These are phyloP conservation scores for Chromoteleia sp. DNA, from an alignment of 2,888 invertebrate genomes.

Conservation along the genomic window DNA sequence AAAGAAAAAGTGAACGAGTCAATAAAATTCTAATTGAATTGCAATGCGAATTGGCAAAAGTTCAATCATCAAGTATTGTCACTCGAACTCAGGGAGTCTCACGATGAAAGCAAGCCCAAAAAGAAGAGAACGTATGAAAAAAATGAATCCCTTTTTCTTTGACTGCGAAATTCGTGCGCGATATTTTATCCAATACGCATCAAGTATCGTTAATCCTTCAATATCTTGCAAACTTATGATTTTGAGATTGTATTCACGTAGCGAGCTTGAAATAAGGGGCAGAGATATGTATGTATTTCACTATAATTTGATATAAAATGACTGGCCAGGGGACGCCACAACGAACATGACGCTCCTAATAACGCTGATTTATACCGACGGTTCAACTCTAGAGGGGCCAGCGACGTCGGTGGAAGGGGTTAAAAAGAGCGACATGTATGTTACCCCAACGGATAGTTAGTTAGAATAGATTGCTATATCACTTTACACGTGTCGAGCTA, in stretches of 20 bases:
- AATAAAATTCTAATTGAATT: slow-evolving; percentile 4
- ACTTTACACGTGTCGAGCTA: slow-evolving; percentile 78
- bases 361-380: slow-evolving; percentile 84
- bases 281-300: slow-evolving; percentile 77
- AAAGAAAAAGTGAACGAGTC: neutral
- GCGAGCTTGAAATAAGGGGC: slow-evolving; percentile 65
- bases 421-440: slow-evolving; percentile 76
- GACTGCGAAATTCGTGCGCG: neutral
- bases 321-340: slow-evolving; percentile 77
- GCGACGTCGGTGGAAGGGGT: slow-evolving; percentile 73
- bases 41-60: slow-evolving; percentile 1
- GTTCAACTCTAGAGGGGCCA: slow-evolving; percentile 77
- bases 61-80: too few relatives aligned
- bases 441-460: slow-evolving; percentile 81
- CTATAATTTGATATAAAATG: slow-evolving; percentile 84
- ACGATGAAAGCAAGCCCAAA: too few relatives aligned
- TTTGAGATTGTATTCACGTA: slow-evolving; percentile 54
- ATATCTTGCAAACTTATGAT: slow-evolving; percentile 59
- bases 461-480: slow-evolving; percentile 84
- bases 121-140: too few relatives aligned
- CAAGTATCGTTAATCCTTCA: slow-evolving; percentile 53
- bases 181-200: slow-evolving; percentile 22
- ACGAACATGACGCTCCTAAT: slow-evolving; percentile 83
- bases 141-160: too few relatives aligned
- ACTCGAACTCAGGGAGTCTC: too few relatives aligned